Evolutionary conservation across 1,140 invertebrate genomes (phyloP), one percentile per base, ranked within the genome.

Genomic region (Zaprionus davidi): DNA sequence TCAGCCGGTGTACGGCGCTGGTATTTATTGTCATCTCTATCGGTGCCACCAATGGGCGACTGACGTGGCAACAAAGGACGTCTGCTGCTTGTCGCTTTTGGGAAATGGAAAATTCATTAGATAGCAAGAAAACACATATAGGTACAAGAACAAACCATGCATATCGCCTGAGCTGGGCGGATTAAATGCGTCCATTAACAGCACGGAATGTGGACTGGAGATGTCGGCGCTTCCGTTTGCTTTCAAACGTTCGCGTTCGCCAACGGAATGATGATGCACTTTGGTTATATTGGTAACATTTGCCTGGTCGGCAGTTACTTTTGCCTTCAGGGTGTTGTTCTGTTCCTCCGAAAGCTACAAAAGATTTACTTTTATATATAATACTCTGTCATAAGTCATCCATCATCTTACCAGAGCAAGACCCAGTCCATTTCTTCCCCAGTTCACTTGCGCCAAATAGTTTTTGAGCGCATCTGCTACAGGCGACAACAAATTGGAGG

Each of bases 1-100:
- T 92, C 92, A 2, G 81, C 87, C 11, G 92, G 92, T 11, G 92
- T 86, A 58, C 92, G 88, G 9, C 91, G 78, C 59, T 92, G 91
- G 63, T 93, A 93, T 70, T 93, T 93, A 62, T 93, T 92, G 46
- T 93, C 92, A 78, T 93, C 92, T 11, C 92, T 81, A 71, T 93
- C 92, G 12, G 87, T 79, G 7, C 91, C 84, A 6, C 92, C 92
- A 62, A 92, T 92, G 0, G 92, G 92, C 24, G 87, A 71, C 69
- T 92, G 90, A 62, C 92, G 84, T 59, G 92, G 88, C 70, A 93
- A 63, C 53, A 92, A 44, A 1, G 91, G 87, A 38, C 92, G 75
- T 26, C 92, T 56, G 63, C 92, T 92, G 55, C 83, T 92, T 22
- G 92, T 91, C 78, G 73, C 68, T 38, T 5, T 15, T 24, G 15